phyloP scores from a whole-genome alignment of 1,140 invertebrate genomes.

The Halictus rubicundus region DNA sequence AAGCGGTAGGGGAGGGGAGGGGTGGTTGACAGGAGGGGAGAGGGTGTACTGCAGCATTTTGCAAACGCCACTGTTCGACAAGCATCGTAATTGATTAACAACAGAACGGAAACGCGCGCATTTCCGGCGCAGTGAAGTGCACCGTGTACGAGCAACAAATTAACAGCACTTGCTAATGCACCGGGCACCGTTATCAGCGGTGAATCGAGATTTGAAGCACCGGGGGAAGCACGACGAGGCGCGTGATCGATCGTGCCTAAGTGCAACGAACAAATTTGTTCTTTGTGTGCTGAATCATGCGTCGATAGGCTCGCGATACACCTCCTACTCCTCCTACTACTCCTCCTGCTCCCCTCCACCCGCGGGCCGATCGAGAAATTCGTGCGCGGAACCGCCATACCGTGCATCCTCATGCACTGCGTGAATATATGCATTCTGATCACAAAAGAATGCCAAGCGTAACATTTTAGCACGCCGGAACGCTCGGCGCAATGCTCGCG shows the following conservation, averaged over 20 bases:
- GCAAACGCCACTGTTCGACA: conserved; percentile 10
- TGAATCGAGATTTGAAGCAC: conserved; percentile 44
- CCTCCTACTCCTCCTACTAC: no score
- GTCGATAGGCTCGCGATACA: conserved; percentile 26
- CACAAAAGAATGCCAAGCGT: no score
- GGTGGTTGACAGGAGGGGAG: no score
- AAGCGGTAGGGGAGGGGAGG: background rate
- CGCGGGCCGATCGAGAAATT: conserved; percentile 29
- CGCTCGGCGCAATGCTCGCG: no score
- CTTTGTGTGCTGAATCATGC: conserved; percentile 44
- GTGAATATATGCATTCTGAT: background rate
- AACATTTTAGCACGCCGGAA: no score
- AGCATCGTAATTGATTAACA: conserved; percentile 44
- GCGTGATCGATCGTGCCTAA: conserved; percentile 41
- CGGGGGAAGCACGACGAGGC: conserved; percentile 3
- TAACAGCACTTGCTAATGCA: conserved; percentile 42
- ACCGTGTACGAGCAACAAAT: conserved; percentile 37
- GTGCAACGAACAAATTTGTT: conserved; percentile 42
- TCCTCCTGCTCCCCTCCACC: no score
- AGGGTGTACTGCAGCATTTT: no score
- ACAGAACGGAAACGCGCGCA: conserved; percentile 35
- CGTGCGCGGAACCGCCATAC: conserved; percentile 7
- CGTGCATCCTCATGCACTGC: conserved; percentile 13
- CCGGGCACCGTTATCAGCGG: conserved; percentile 35
- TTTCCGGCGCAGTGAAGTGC: conserved; percentile 25